Evolutionary conservation across 2,888 invertebrate species (phyloP).

Genomic region (Clistopyga incitator): DNA sequence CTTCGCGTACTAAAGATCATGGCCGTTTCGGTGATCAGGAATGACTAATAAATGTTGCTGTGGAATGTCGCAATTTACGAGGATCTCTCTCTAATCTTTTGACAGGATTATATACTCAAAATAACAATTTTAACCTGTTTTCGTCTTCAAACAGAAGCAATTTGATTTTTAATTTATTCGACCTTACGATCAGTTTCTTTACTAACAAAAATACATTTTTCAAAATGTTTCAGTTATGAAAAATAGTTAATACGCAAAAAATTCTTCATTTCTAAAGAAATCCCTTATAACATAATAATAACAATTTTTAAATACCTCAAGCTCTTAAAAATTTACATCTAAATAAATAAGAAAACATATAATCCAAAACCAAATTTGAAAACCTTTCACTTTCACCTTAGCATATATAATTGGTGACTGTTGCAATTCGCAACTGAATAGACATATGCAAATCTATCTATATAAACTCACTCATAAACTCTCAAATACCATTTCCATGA

Average conservation of each 20-base stretch:
- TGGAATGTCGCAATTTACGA: not conserved
- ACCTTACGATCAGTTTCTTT: too few relatives aligned
- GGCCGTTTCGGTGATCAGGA: not conserved
- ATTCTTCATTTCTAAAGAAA: too few relatives aligned
- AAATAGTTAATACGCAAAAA: too few relatives aligned
- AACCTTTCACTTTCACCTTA: not conserved
- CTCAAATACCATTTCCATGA: not conserved
- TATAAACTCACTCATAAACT: not conserved
- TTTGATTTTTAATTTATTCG: not conserved
- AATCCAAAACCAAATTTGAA: not conserved
- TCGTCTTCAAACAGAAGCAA: too few relatives aligned
- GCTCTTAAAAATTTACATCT: too few relatives aligned
- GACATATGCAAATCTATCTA: not conserved
- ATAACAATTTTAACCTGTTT: not conserved
- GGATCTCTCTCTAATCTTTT: not conserved
- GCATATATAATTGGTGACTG: not conserved
- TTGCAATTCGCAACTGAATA: not conserved
- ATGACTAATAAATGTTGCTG: not conserved
- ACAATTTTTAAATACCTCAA: too few relatives aligned
- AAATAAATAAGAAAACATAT: not conserved
- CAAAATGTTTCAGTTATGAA: too few relatives aligned
- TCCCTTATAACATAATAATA: too few relatives aligned
- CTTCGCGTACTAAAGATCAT: constrained; percentile 19
- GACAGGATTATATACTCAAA: not conserved
- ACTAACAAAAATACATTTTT: too few relatives aligned